Conservation (phyloP, 2,888 invertebrate species). For the Andrena trimmerana region DNA sequence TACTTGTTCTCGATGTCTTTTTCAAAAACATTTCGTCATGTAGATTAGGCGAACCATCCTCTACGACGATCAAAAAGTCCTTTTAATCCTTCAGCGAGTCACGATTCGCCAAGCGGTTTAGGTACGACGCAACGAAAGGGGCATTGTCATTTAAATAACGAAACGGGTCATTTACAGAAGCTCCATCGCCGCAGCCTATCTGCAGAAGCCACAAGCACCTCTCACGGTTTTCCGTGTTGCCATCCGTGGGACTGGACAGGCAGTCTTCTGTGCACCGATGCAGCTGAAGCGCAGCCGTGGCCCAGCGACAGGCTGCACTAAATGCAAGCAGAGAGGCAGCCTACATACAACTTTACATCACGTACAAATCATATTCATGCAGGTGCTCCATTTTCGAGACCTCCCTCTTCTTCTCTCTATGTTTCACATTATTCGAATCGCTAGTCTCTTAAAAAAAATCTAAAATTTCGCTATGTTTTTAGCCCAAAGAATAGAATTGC, state of each 20-base stretch:
- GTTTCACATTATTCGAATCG: too few species aligned
- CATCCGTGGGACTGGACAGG: not conserved
- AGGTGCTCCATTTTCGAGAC: constrained; percentile 19
- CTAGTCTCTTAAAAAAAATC: too few species aligned
- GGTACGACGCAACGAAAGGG: not conserved
- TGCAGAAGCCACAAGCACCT: constrained; percentile 7
- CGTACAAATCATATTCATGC: constrained; percentile 17
- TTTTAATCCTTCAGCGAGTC: constrained; percentile 1
- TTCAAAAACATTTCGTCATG: too few species aligned
- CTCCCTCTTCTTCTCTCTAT: not conserved
- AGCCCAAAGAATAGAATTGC: too few species aligned
- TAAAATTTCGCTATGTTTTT: too few species aligned
- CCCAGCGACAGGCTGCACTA: not conserved
- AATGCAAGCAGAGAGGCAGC: not conserved
- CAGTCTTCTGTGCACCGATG: constrained; percentile 8
- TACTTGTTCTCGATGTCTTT: not conserved
- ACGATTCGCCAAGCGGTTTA: not conserved
- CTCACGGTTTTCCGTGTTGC: not conserved
- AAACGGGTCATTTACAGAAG: constrained; percentile 14
- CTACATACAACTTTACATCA: constrained; percentile 18
- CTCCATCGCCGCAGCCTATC: not conserved
- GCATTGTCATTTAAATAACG: constrained; percentile 37
- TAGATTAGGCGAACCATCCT: not conserved
- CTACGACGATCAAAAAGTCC: not conserved
- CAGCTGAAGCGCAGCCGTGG: not conserved